Percentiles rank a stretch among this genome's conserved stretches.
Evolutionary conservation across 2,113 vertebrate genomes (phyloP).

Genomic region (Scortum barcoo): DNA sequence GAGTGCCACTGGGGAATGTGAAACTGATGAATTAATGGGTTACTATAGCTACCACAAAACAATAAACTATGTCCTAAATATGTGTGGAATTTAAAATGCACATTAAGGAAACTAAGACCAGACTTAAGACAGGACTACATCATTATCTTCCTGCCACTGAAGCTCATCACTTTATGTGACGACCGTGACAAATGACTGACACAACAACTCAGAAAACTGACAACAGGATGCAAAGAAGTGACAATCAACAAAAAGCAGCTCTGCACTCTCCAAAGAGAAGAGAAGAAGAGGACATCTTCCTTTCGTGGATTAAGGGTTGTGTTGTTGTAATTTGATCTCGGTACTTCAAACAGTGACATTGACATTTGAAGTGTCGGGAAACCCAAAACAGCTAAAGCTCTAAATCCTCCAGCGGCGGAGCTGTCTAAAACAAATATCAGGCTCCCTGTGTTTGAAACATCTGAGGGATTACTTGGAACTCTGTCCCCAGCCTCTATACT

Average conservation of each 20-base stretch:
- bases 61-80: conserved; percentile 7
- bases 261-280: neutral
- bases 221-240: conserved; percentile 16
- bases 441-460: conserved; percentile 21
- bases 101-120: neutral
- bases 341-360: conserved; percentile 22
- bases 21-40: conserved; percentile 24
- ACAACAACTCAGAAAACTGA: conserved; percentile 20
- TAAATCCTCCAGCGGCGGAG: conserved; percentile 17
- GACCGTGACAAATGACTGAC: conserved; percentile 1
- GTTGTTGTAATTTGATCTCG: conserved; percentile 20
- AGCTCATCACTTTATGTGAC: neutral
- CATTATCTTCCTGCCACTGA: neutral
- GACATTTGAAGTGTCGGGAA: conserved; percentile 52
- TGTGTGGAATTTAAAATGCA: conserved; percentile 19
- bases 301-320: conserved; percentile 20
- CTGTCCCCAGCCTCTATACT: conserved; percentile 7
- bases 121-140: neutral
- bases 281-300: neutral
- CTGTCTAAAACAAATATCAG: conserved; percentile 7
- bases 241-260: conserved; percentile 23
- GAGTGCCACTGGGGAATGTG: conserved; percentile 11
- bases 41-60: neutral
- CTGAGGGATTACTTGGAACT: conserved; percentile 34
- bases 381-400: conserved; percentile 40